Evolutionary conservation across 2,888 invertebrate genomes (phyloP), one percentile per base, ranked within the genome.

Genomic region (Boloria selene): DNA sequence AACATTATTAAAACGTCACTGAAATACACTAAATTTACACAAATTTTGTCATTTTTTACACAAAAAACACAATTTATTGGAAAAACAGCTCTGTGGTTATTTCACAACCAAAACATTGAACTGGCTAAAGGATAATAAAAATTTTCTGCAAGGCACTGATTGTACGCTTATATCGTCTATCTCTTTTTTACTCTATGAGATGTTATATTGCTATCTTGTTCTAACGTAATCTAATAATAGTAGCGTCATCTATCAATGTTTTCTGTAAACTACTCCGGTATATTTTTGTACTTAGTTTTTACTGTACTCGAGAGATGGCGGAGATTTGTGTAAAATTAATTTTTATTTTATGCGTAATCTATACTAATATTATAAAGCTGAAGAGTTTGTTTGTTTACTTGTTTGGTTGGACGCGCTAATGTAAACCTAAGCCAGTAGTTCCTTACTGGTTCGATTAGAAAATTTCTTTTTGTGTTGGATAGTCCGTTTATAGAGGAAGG

Each of bases 41-140:
- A n/a, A 60, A 49, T 63, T 63, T 13, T 53, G 22, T 13, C 45
- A 62, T 50, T 54, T 53, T 14, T 63, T 45, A 31, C 45, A 44
- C 13, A 31, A 58, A 52, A 51, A 61, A 45, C 45, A 18, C 17
- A 50, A 49, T 59, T 59, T 38, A 49, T 6, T 18, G 5, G 47
- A 55, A 51, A 49, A n/a, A 44, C 42, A 51, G 31, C 45, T 38
- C n/a, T 60, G 18, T 2, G 44, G 10, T 38, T 31, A 52, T 68
- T 67, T 61, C 70, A 74, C 73, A 69, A 72, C 71, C 73, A 73
- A 73, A 75, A 76, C 77, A 74, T 67, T 69, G 56, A 64, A 64
- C 70, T n/a, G 67, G 67, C 22, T 64, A 56, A 68, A 71, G 68
- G 55, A 69, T 65, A 67, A 67, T 45, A 65, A 64, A 45, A 56